Percentiles rank a stretch among this genome's conserved stretches.
These are phyloP conservation scores for Petromus typicus DNA, from an alignment of 2,113 vertebrate genomes.

Conservation along the genomic window DNA sequence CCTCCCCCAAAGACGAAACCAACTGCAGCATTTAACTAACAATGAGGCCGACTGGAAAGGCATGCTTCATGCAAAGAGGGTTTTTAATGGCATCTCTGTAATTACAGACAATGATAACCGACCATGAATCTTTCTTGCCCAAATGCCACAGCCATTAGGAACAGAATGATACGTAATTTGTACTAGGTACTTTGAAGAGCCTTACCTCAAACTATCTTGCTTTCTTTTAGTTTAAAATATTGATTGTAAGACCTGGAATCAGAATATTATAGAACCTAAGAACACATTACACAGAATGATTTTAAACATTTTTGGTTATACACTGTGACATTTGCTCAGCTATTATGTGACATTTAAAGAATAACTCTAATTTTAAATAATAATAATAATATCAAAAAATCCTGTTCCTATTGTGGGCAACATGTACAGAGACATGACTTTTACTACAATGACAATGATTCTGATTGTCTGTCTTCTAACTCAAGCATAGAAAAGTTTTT, in stretches of 20 bases:
- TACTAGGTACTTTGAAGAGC: constrained; percentile 72
- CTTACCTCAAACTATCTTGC: constrained; percentile 72
- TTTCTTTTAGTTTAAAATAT: constrained; percentile 69
- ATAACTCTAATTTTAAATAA: constrained; percentile 59
- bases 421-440: constrained; percentile 74
- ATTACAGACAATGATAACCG: constrained; percentile 83
- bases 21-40: constrained; percentile 72
- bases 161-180: constrained; percentile 80
- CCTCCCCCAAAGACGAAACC: constrained; percentile 78
- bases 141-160: constrained; percentile 82
- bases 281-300: constrained; percentile 57
- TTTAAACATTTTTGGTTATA: constrained; percentile 70
- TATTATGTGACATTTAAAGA: constrained; percentile 51
- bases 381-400: constrained; percentile 29
- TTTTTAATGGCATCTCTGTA: constrained; percentile 76
- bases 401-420: constrained; percentile 55
- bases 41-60: constrained; percentile 52
- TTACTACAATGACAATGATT: constrained; percentile 56
- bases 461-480: constrained; percentile 74
- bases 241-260: constrained; percentile 1
- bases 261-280: constrained; percentile 48
- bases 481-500: constrained; percentile 78
- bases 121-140: constrained; percentile 84
- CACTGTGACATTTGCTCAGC: neutral
- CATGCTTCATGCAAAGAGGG: constrained; percentile 70